phyloP scores from a whole-genome alignment of 2,888 invertebrate genomes.

The Molanna angustata region DNA sequence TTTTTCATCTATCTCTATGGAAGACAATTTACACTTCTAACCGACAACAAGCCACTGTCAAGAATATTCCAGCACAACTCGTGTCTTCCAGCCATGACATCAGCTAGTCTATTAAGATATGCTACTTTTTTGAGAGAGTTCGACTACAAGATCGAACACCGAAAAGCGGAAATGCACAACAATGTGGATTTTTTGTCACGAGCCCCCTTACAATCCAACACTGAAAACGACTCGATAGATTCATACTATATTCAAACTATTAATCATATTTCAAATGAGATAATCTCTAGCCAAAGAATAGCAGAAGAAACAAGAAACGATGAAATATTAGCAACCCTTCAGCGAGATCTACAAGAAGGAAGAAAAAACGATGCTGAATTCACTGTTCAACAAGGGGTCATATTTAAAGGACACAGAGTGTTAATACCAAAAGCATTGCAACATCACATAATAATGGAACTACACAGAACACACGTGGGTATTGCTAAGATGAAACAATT shows the following conservation, averaged over 20 bases:
- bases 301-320: too few relatives aligned
- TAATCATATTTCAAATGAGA: neutral
- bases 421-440: neutral
- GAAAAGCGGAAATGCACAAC: too few relatives aligned
- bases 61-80: neutral
- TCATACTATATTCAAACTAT: neutral
- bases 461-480: neutral
- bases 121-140: neutral
- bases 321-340: too few relatives aligned
- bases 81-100: neutral
- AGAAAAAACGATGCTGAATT: neutral
- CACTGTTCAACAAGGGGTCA: too few relatives aligned
- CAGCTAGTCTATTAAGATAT: neutral
- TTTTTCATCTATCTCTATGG: too few relatives aligned
- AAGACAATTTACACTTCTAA: too few relatives aligned
- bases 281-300: neutral
- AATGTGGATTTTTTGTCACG: too few relatives aligned
- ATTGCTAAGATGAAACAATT: too few relatives aligned
- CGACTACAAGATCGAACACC: neutral
- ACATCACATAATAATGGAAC: neutral
- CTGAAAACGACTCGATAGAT: neutral
- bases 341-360: neutral
- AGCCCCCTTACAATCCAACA: neutral
- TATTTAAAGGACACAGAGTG: too few relatives aligned
- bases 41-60: too few relatives aligned